Conservation (phyloP, 2,888 invertebrate genomes). For the Polydrusus cervinus region DNA sequence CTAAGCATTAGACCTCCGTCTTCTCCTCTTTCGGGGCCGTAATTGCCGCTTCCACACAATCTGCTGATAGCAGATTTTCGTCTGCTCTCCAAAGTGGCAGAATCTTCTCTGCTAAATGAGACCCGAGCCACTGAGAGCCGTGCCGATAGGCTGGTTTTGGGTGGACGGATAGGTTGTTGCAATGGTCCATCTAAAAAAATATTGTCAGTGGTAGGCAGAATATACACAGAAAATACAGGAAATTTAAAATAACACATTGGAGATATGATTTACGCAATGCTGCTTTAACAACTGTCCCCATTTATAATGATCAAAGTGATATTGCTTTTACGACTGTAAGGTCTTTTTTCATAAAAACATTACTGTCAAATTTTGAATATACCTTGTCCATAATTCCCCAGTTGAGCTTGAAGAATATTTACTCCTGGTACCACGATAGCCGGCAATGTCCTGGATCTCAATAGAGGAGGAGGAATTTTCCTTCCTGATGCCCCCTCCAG, state of each 20-base stretch:
- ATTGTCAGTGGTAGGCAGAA: neutral
- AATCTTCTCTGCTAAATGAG: conserved; percentile 67
- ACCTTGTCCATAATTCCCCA: conserved; percentile 81
- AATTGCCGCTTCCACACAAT: conserved; percentile 67
- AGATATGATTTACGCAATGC: no score
- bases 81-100: conserved; percentile 65
- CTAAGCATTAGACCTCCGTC: conserved; percentile 78
- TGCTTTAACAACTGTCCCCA: no score
- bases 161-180: conserved; percentile 24
- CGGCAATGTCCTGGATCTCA: conserved; percentile 89
- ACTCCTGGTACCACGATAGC: conserved; percentile 91
- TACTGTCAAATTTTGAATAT: conserved; percentile 33
- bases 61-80: conserved; percentile 69
- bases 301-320: no score
- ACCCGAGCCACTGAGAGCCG: conserved; percentile 65
- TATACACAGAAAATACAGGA: no score
- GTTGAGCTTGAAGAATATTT: conserved; percentile 86
- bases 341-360: no score
- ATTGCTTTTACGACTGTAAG: no score
- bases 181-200: conserved; percentile 27
- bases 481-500: conserved; percentile 73
- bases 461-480: conserved; percentile 77
- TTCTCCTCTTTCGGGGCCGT: conserved; percentile 73
- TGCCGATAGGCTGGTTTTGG: conserved; percentile 58
- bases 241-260: no score